Percentiles rank a stretch among this genome's conserved stretches.
Conservation (phyloP, 2,113 vertebrate species). For the Lophius piscatorius region DNA sequence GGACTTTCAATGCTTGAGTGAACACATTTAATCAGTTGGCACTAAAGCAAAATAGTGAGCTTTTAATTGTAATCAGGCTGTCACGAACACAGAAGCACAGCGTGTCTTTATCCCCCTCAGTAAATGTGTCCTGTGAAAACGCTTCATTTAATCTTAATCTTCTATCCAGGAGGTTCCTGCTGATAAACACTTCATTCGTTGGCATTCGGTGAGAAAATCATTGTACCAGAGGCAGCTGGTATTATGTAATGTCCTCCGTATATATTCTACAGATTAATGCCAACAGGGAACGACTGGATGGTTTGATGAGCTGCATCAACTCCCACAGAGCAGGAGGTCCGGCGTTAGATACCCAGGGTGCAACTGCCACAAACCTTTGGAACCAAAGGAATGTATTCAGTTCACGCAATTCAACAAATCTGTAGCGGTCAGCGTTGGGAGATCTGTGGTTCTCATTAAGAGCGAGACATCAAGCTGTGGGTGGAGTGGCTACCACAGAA, state of each 20-base stretch:
- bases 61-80: neutral
- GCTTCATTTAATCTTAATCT: neutral
- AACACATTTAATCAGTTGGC: neutral
- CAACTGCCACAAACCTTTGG: neutral
- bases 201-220: neutral
- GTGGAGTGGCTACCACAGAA: conserved; percentile 24
- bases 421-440: conserved; percentile 1
- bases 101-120: neutral
- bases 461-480: conserved; percentile 26
- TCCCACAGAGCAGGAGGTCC: conserved; percentile 9
- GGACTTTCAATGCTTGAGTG: too few relatives aligned
- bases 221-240: neutral
- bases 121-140: conserved; percentile 1
- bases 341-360: neutral
- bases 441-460: conserved; percentile 11
- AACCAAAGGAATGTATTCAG: conserved; percentile 13
- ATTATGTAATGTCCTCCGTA: conserved; percentile 32
- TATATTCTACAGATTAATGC: conserved; percentile 22
- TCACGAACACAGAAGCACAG: neutral
- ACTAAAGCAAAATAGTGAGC: neutral
- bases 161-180: neutral
- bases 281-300: conserved; percentile 35
- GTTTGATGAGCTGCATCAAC: conserved; percentile 31
- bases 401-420: neutral
- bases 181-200: neutral